Evolutionary conservation across 2,888 invertebrate species (phyloP).

Genomic region (Ypsolopha scabrella): DNA sequence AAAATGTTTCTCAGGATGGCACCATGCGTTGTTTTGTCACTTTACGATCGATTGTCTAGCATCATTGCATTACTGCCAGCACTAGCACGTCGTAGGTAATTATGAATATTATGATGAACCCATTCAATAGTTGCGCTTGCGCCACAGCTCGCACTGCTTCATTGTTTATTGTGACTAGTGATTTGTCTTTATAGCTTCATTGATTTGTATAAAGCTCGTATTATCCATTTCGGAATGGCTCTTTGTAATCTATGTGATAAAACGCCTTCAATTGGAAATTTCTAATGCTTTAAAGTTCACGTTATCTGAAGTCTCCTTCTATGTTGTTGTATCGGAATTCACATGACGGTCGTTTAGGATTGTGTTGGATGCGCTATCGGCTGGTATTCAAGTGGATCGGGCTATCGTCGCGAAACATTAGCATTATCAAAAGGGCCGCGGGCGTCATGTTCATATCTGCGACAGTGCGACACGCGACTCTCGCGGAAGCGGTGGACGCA

Average conservation of each 20-base stretch:
- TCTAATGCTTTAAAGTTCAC: slow-evolving; percentile 1
- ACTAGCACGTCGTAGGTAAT: slow-evolving; percentile 20
- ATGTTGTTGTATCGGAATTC: not conserved
- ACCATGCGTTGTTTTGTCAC: slow-evolving; percentile 26
- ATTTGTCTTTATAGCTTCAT: slow-evolving; percentile 21
- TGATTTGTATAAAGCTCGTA: slow-evolving; percentile 12
- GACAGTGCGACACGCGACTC: slow-evolving; percentile 27
- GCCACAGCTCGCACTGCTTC: slow-evolving; percentile 13
- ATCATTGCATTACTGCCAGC: slow-evolving; percentile 10
- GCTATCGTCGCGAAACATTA: slow-evolving; percentile 56
- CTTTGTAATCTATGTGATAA: not conserved
- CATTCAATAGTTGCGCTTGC: slow-evolving; percentile 21
- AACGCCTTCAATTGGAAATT: slow-evolving; percentile 1
- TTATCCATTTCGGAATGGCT: slow-evolving; percentile 1
- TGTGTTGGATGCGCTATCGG: slow-evolving; percentile 54
- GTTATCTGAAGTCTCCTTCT: not conserved
- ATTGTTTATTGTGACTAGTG: slow-evolving; percentile 16
- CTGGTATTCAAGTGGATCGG: slow-evolving; percentile 19
- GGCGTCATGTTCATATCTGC: slow-evolving; percentile 57
- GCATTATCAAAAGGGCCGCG: slow-evolving; percentile 65
- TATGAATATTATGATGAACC: slow-evolving; percentile 31
- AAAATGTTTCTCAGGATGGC: not conserved
- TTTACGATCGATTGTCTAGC: slow-evolving; percentile 38
- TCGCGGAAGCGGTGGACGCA: slow-evolving; percentile 41
- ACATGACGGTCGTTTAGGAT: slow-evolving; percentile 16